Evolutionary conservation across 2,888 invertebrate species (phyloP).

Genomic region (Folsomia candida): DNA sequence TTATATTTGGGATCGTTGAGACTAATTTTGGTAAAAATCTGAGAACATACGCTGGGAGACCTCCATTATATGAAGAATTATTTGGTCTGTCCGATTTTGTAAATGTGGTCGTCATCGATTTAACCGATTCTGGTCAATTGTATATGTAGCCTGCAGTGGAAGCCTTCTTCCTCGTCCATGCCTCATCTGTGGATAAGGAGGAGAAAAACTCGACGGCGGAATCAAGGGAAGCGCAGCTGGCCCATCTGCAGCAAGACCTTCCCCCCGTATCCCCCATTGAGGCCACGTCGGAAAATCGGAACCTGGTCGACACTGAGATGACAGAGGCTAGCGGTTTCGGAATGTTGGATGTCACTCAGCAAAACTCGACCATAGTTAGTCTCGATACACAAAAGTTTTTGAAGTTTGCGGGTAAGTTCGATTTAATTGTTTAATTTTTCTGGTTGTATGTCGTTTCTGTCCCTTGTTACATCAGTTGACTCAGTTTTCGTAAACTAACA

Average conservation of each 20-base stretch:
- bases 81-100: too few species aligned
- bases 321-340: conserved; percentile 33
- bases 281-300: conserved; percentile 17
- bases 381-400: conserved; percentile 74
- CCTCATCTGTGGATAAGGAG: conserved; percentile 60
- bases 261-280: conserved; percentile 48
- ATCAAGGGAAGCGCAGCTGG: conserved; percentile 57
- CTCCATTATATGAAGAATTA: neutral
- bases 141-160: conserved; percentile 71
- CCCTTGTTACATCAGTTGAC: too few species aligned
- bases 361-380: conserved; percentile 54
- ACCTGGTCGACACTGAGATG: conserved; percentile 39
- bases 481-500: too few species aligned
- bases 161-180: conserved; percentile 85
- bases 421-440: neutral
- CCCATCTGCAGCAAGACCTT: conserved; percentile 52
- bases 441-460: neutral
- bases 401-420: conserved; percentile 67
- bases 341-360: conserved; percentile 35
- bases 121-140: too few species aligned
- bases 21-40: too few species aligned
- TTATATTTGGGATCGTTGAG: too few species aligned
- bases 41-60: neutral
- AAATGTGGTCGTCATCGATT: too few species aligned
- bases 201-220: conserved; percentile 51